Evolutionary conservation across 2,113 vertebrate genomes (phyloP), one percentile per base, ranked within the genome.

Genomic region (Suncus etruscus): DNA sequence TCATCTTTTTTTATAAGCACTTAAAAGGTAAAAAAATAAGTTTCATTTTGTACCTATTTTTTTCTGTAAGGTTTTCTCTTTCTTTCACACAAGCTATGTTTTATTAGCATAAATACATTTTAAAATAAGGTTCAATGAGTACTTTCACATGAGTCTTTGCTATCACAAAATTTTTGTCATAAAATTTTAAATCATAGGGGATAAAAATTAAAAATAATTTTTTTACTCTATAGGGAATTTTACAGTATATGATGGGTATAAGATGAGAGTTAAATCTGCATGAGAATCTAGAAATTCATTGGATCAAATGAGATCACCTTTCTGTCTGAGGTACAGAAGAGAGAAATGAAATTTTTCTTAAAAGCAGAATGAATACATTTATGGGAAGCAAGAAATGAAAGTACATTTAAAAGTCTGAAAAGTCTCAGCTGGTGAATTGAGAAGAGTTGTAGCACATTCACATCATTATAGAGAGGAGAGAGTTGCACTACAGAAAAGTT

Each of bases 311-410:
- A 93, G 20, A 77, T 47, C n/a, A 4, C 65, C 31, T 88, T 8
- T 81, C 29, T 54, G 15, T 9, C 24, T 48, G 1, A 69, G 58
- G 9, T 85, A 9, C 9, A 83, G n/a, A 51, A 79, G 74, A 16
- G 15, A 54, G 51, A 47, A 47, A 83, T 63, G 83, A 22, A 95
- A 87, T 51, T 83, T 79, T 93, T 3, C 50, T 88, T 72, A 63
- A 86, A 79, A 73, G 32, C 3, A 65, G 86, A 91, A 78, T 8
- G 72, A 18, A 78, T 3, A 1, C 2, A 16, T 82, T 77, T 69
- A 45, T 29, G 27, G 72, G 63, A 95, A 76, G 25, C n/a, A 89
- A 80, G 45, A 91, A 75, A 31, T 29, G 74, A 91, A 78, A 84
- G 45, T 66, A 72, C 31, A 4, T 82, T 74, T 87, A 61, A 77